phyloP scores from a whole-genome alignment of 2,113 vertebrate genomes.

The Pithys albifrons region DNA sequence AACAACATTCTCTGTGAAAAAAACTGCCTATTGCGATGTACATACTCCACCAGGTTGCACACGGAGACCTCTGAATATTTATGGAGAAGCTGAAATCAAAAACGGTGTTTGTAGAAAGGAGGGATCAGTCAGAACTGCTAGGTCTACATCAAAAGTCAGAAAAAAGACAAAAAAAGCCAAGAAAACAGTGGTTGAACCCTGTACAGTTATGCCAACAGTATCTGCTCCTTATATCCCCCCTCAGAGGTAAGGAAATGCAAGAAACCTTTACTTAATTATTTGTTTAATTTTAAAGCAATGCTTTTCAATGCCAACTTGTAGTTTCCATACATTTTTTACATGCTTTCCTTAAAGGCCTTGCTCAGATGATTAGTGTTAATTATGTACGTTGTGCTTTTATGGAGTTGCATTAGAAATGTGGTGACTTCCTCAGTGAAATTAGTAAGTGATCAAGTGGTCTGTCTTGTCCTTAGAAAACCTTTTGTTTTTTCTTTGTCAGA shows the following conservation, averaged over 20 bases:
- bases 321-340: neutral
- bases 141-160: constrained; percentile 82
- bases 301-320: neutral
- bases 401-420: neutral
- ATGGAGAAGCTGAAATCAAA: constrained; percentile 85
- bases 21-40: constrained; percentile 94
- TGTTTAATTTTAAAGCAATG: neutral
- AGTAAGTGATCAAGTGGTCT: neutral
- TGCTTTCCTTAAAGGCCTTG: neutral
- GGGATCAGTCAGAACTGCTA: constrained; percentile 75
- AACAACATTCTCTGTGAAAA: constrained; percentile 90
- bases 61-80: constrained; percentile 88
- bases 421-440: neutral
- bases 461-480: neutral
- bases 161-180: constrained; percentile 89
- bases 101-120: constrained; percentile 87
- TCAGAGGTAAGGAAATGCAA: constrained; percentile 83
- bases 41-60: constrained; percentile 91
- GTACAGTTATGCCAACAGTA: constrained; percentile 77
- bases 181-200: constrained; percentile 81
- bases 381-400: neutral
- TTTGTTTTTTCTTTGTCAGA: neutral
- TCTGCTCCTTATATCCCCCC: constrained; percentile 87
- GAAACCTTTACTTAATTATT: neutral
- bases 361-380: neutral